Base-by-base conservation (phyloP, 2,888 invertebrate genomes). In the Cephus sareptanus region DNA sequence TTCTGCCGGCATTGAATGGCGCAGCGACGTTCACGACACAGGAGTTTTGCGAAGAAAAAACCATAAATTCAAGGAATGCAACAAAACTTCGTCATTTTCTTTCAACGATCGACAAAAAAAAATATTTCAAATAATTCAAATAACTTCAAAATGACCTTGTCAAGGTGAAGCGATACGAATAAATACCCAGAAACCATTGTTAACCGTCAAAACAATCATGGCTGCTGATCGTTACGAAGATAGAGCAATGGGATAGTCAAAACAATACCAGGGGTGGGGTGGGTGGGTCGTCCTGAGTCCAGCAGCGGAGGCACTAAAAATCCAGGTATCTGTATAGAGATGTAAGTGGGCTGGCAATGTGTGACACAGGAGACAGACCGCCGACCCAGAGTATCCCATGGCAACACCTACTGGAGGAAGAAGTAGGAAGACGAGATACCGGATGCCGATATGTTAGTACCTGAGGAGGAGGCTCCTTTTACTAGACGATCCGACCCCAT, bases 281-380 rank as follows among this genome's bases (percentile, higher is more conserved):
- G 3, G 35, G 56, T 56, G 23, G 40, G 9, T 37, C 37, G 56
- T 23, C 56, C 23, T 9, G 6, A 23, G 23, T 56, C 56, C 56
- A 23, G 23, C 23, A 56, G 56, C 23, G 23, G 56, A 56, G 23
- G 23, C 23, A 56, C 56, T 56, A 56, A 40, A 40, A 56, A 23
- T 56, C 56, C 56, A 56, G 56, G 23, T 76, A 31, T 34, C 80
- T 81, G 35, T 12, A 81, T 82, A 83, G 80, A 82, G 82, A 81
- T 76, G 77, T 81, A 83, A 82, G 85, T 84, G 83, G 83, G 79
- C 83, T 82, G 82, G 81, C 69, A 81, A 78, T 77, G 79, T 79
- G 77, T 76, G 79, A 77, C 83, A 78, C 77, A 76, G 77, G 74
- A 69, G 82, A 80, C 83, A 82, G 84, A 84, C 83, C 83, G 85